Evolutionary conservation across 2,888 invertebrate genomes (phyloP), one percentile per base, ranked within the genome.

Genomic region (Corbicula japonica): DNA sequence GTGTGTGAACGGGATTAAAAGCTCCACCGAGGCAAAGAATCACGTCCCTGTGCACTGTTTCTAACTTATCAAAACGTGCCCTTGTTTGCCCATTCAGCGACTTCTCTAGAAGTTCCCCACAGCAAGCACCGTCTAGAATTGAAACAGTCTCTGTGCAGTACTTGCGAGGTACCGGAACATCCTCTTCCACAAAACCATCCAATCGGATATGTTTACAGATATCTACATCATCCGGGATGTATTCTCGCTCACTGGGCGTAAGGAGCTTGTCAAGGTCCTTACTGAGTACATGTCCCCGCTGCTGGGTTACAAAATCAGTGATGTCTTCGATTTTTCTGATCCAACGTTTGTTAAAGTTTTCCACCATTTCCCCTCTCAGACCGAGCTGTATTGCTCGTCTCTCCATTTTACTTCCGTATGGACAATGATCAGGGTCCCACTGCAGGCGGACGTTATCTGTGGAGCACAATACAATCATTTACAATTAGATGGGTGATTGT

Each of bases 401-500:
- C 0, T 62, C 56, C 12, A 68, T 38, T 50, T 88, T 88, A 2
- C 35, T 62, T 15, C 85, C 85, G 6, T 56, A 66, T 5, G 91
- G 91, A 32, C 65, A 35, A 60, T 91, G 91, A 54, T 91, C 91
- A 2, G 91, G 90, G 71, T 90, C 90, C 90, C 90, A 90, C 70
- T 90, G 89, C 3, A 90, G 76, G 18, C 89, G 78, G 4, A 90
- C 89, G 28, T 73, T 52, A 44, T 79, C 82, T 69, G 34, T 4
- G 54, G 28, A 3, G 10, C n/a, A n/a, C n/a, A n/a, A n/a, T n/a
- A n/a, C n/a, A n/a, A n/a, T n/a, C n/a, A n/a, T n/a, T 46, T 46
- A 18, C 21, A 46, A 18, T 4, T 18, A 46, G 21, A 18, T 46
- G n/a, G 5, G 21, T 46, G 6, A n/a, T 5, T 46, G 18, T 46